Evolutionary conservation across 2,797 vertebrate genomes (phyloP), one percentile per base, ranked within the genome.

Genomic region (Miopithecus talapoin): DNA sequence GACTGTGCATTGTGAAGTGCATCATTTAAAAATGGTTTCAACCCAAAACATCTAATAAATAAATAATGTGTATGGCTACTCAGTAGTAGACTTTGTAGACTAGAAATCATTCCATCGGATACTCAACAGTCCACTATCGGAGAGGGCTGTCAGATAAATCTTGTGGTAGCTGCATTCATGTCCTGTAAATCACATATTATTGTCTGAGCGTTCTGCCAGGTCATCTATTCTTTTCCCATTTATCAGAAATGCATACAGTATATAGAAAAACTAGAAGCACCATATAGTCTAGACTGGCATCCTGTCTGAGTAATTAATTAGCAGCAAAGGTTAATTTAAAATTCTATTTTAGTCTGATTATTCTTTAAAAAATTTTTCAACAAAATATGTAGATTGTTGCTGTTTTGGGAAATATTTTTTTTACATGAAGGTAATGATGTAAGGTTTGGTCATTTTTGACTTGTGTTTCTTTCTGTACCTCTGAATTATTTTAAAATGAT

Each of bases 151-250:
- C 99, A 99, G 99, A 99, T 99, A 99, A 99, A 99, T 99, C 99
- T 99, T 99, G 98, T 97, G 99, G 99, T 99, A 99, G 99, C 99
- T 99, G 99, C 99, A 99, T 99, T 99, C 99, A 99, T 99, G 99
- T 99, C 99, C 99, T 99, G 99, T 99, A 99, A 99, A 99, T 99
- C 99, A 99, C 99, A 99, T 99, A 99, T 99, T 99, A 99, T 99
- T 99, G 99, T 99, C 99, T 99, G 98, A 99, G 99, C 99, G 99
- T 99, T 99, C 99, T 99, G 99, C 99, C 99, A 99, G 99, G 99
- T 99, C 99, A 99, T 99, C 99, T 99, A 99, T 99, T 99, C 99
- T 99, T 99, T 99, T 98, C 98, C 99, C 99, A 99, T 99, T 99
- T 99, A 99, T 99, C 99, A 99, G 99, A 99, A 99, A 99, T 99